Base-by-base conservation (phyloP, 2,797 vertebrate genomes). In the Taenioides sp. region DNA sequence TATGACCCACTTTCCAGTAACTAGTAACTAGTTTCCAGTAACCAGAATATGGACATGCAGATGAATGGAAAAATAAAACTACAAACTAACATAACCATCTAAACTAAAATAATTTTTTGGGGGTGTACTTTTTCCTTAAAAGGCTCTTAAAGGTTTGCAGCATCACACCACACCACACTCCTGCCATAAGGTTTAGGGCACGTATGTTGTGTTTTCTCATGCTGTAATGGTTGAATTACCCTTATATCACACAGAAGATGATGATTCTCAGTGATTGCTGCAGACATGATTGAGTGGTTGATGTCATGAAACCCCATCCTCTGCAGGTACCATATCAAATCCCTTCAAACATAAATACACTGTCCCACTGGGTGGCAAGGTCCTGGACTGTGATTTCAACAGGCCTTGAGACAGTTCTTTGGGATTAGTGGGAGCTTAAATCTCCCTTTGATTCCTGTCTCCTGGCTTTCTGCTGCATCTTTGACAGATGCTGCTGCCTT, bases 381-480 rank as follows among this genome's bases (percentile, higher is more conserved):
- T 87, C 80, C 83, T 80, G 72, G 76, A 85, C 80, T 58, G 5
- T 84, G 83, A 90, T 84, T 82, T 75, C 52, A 7, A 69, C 71
- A 76, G 82, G 65, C 84, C 84, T 85, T 77, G 85, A 88, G 86
- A 88, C 70, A 37, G 77, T 78, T 86, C 73, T 82, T 80, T 82
- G 14, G 76, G 85, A 88, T 89, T 87, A 89, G 85, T 60, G 62
- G 69, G 70, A 72, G 77, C 77, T 83, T 80, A 83, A 79, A 67
- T 80, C 74, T 77, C 71, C 34, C 84, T 89, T 86, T 89, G 84
- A 89, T 90, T 87, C 63, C 65, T 72, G 74, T 84, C 65, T 78
- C 75, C 71, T 81, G 77, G 76, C 73, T 47, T 68, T 66, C 68
- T 67, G 73, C 74, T 77, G 81, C 79, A 82, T 88, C 81, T 81